phyloP scores from a whole-genome alignment of 2,113 vertebrate genomes.

The Bombycilla garrulus region DNA sequence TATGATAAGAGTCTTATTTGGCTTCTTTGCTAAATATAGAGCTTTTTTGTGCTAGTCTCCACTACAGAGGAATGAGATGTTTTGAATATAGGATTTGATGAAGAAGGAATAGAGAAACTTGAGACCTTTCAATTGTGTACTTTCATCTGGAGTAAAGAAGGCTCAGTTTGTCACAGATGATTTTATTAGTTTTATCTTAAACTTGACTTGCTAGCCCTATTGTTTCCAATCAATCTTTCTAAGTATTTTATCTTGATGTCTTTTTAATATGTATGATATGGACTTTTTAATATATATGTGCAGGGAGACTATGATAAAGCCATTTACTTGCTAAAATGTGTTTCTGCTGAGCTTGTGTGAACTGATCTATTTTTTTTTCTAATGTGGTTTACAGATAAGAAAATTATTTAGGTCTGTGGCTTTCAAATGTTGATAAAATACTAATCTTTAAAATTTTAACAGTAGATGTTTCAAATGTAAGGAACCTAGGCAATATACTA shows the following conservation, averaged over 20 bases:
- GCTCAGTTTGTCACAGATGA: not conserved
- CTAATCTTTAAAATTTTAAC: not conserved
- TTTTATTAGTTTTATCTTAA: not conserved
- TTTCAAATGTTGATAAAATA: not conserved
- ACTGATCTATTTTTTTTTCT: not conserved
- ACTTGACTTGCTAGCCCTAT: not conserved
- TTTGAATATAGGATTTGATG: not conserved
- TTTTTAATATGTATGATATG: no score
- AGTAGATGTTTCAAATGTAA: not conserved
- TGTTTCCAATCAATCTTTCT: not conserved
- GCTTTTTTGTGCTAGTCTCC: not conserved
- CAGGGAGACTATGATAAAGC: not conserved
- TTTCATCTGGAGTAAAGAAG: not conserved
- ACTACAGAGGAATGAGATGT: not conserved
- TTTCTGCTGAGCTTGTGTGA: not conserved
- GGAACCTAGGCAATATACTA: not conserved
- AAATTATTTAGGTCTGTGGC: not conserved
- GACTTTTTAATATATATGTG: not conserved
- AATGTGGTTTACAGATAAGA: not conserved
- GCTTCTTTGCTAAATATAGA: not conserved
- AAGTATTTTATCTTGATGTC: not conserved
- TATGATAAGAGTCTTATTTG: not conserved
- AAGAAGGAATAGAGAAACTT: not conserved
- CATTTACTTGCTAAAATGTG: not conserved
- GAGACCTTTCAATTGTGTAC: fast-evolving